A percentile compares a stretch with the other conserved stretches of the same genome.
Conservation (phyloP, 2,888 invertebrate species). For the Ichneumon xanthorius region DNA sequence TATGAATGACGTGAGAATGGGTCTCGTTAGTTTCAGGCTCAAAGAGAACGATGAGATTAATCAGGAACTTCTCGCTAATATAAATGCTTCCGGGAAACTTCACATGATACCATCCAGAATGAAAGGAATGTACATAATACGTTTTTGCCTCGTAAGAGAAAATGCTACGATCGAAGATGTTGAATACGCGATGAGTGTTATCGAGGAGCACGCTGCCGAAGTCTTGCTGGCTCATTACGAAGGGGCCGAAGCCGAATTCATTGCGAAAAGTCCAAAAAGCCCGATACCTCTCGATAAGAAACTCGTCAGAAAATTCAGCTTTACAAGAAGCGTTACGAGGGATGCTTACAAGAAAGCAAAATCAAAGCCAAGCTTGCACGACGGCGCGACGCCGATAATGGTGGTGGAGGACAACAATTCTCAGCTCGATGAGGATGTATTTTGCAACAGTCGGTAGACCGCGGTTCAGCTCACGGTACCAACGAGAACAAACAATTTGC, state of each 20-base stretch:
- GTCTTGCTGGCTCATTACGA: conserved; percentile 84
- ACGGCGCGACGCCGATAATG: conserved; percentile 87
- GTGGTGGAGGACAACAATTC: conserved; percentile 84
- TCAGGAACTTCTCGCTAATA: conserved; percentile 90
- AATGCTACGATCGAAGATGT: conserved; percentile 91
- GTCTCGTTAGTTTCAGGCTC: conserved; percentile 92
- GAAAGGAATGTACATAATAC: conserved; percentile 90
- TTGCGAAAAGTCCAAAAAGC: conserved; percentile 82
- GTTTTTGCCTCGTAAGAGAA: conserved; percentile 94
- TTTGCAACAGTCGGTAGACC: conserved; percentile 83
- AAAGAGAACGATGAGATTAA: conserved; percentile 90
- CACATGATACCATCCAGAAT: conserved; percentile 95
- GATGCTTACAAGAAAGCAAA: conserved; percentile 86
- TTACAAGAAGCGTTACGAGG: conserved; percentile 87
- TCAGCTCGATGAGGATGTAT: conserved; percentile 80
- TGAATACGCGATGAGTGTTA: conserved; percentile 88
- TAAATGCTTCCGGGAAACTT: conserved; percentile 93
- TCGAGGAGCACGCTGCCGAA: conserved; percentile 87
- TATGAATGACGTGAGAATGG: conserved; percentile 90
- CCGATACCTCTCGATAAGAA: conserved; percentile 86
- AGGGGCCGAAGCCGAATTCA: conserved; percentile 83
- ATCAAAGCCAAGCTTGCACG: conserved; percentile 86
- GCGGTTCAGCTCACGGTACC: conserved; percentile 80
- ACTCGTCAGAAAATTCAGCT: conserved; percentile 86
- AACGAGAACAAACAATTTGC: conserved; percentile 75